Base-by-base conservation (phyloP, 1,140 invertebrate genomes). In the Drosophila tsacasi region DNA sequence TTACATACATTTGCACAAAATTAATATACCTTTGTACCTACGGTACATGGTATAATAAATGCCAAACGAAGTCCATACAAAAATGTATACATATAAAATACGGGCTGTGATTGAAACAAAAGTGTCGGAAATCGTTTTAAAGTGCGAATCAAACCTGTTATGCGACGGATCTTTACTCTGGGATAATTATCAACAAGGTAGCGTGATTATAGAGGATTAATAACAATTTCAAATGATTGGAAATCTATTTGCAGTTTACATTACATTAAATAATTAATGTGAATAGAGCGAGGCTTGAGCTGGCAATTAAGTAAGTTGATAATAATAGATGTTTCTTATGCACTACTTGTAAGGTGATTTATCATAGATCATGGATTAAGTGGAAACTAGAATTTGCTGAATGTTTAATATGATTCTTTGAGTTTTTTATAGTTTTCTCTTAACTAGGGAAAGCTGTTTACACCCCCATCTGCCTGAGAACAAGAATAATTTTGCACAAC, bases 401-500 rank as follows among this genome's bases (percentile, higher is more conserved):
- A 27, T 30, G 2, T 19, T 30, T 19, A 7, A 19, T 19, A 7
- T 19, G 10, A 30, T 52, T 58, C 32, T 8, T 39, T 39, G 30
- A n/a, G n/a, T n/a, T 21, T 39, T 23, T 58, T 23, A 62, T 10
- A 19, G 7, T 13, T 47, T 23, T 57, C 17, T 17, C 15, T 10
- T 10, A 32, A 9, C 12, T 35, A 42, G 15, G 10, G 13, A 55
- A 55, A 55, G 12, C 30, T 37, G 19, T 21, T 63, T 62, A 21
- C 21, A 21, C 30, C 17, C 27, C 23, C 21, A 8, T 19, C 32
- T 32, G 27, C 3, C 12, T 42, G 67, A 54, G 13, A 21, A 19
- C 52, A 35, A 60, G 47, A 73, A 60, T 60, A 52, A 50, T 73
- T 73, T 59, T 60, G n/a, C 39, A 67, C 63, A 42, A 27, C 59